Percentiles rank a stretch among this genome's conserved stretches.
These are phyloP conservation scores for Danio kyathit DNA, from an alignment of 2,797 vertebrate genomes.

Conservation along the genomic window DNA sequence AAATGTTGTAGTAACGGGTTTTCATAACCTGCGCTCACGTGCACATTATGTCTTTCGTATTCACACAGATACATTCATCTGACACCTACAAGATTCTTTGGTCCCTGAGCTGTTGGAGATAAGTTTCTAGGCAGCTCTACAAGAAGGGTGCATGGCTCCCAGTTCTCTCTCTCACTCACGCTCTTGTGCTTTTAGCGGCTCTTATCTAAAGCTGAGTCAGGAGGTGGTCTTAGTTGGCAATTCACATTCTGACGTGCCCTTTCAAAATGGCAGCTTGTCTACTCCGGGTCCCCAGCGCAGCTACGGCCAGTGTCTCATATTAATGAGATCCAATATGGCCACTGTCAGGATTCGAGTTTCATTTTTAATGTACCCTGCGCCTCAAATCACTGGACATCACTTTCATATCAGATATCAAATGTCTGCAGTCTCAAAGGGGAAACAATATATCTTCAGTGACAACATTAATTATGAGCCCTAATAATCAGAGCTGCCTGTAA, in stretches of 20 bases:
- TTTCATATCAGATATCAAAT: constrained; percentile 30
- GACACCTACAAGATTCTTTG: constrained; percentile 10
- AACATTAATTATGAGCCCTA: constrained; percentile 13
- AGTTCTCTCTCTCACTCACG: constrained; percentile 13
- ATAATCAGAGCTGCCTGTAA: constrained; percentile 21
- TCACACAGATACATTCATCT: background rate
- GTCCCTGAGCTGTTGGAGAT: constrained; percentile 20
- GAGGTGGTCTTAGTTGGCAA: constrained; percentile 45
- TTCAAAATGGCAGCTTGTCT: constrained; percentile 52
- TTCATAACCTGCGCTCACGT: background rate
- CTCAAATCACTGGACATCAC: constrained; percentile 25
- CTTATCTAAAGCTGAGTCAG: constrained; percentile 51
- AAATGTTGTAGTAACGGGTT: background rate
- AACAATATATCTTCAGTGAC: background rate
- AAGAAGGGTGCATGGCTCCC: background rate
- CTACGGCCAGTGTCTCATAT: constrained; percentile 45
- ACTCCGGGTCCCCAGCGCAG: constrained; percentile 22
- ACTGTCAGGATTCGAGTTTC: constrained; percentile 16
- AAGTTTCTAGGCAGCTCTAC: constrained; percentile 15
- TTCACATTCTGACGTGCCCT: constrained; percentile 52
- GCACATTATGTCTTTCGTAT: background rate
- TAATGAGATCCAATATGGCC: constrained; percentile 51
- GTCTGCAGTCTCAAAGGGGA: background rate
- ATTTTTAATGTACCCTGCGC: constrained; percentile 7
- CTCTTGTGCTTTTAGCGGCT: constrained; percentile 48